Conservation (phyloP, 2,888 invertebrate species). For the Cistogaster globosa region DNA sequence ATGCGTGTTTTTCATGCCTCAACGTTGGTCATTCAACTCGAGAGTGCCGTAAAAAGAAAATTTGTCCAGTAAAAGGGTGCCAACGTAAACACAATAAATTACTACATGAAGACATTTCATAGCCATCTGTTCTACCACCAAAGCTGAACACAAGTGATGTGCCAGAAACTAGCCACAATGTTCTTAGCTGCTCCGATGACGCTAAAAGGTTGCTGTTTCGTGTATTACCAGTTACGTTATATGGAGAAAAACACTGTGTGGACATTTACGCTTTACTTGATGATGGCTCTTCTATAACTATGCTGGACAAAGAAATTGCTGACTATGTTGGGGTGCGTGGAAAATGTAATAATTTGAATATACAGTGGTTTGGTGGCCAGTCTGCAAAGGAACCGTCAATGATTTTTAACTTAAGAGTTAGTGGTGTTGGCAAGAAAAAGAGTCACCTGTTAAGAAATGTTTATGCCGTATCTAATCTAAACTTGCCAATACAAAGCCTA, state of each 20-base stretch:
- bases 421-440: slow-evolving; percentile 18
- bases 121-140: neutral
- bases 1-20: slow-evolving; percentile 38
- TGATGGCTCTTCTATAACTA: slow-evolving; percentile 45
- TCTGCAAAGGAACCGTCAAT: neutral
- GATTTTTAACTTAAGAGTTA: too few species aligned
- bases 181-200: slow-evolving; percentile 6
- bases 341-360: slow-evolving; percentile 6
- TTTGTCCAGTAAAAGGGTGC: slow-evolving; percentile 16
- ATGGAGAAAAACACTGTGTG: slow-evolving; percentile 25
- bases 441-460: slow-evolving; percentile 34
- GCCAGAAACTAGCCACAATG: slow-evolving; percentile 11
- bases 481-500: slow-evolving; percentile 49
- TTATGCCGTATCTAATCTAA: slow-evolving; percentile 54
- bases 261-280: slow-evolving; percentile 19
- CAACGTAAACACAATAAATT: slow-evolving; percentile 39
- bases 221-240: slow-evolving; percentile 38
- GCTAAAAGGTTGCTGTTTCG: slow-evolving; percentile 37
- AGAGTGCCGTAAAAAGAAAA: slow-evolving; percentile 16
- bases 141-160: too few species aligned
- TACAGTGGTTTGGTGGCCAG: slow-evolving; percentile 43
- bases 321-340: slow-evolving; percentile 27
- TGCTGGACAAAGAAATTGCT: slow-evolving; percentile 27
- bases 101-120: neutral
- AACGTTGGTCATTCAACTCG: slow-evolving; percentile 39